Evolutionary conservation across 2,797 vertebrate genomes (phyloP).

Genomic region (Takifugu rubripes): DNA sequence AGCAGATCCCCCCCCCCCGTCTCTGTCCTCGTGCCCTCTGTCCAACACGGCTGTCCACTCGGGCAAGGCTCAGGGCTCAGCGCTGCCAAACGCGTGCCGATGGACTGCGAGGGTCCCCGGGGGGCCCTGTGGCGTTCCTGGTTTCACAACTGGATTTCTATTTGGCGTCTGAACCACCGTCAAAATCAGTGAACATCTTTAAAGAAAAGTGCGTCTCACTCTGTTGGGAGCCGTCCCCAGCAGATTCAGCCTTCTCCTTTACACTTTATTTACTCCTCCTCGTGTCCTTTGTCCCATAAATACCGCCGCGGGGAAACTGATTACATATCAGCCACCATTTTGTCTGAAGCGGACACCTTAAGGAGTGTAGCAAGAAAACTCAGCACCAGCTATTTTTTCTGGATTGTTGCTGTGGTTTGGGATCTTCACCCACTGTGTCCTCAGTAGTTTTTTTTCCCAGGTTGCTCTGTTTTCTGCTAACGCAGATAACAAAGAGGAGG

Average conservation of each 20-base stretch:
- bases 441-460: too few species aligned
- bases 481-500: too few species aligned
- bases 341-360: not conserved
- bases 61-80: slow-evolving; percentile 38
- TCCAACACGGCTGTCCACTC: slow-evolving; percentile 22
- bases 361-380: not conserved
- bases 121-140: slow-evolving; percentile 16
- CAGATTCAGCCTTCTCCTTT: too few species aligned
- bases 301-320: not conserved
- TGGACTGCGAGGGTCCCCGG: slow-evolving; percentile 14
- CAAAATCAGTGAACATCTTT: not conserved
- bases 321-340: slow-evolving; percentile 7
- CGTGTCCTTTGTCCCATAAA: not conserved
- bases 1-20: slow-evolving; percentile 15
- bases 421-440: too few species aligned
- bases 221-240: not conserved
- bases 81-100: slow-evolving; percentile 14
- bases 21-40: slow-evolving; percentile 30
- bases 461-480: too few species aligned
- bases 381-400: too few species aligned
- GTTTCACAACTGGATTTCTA: not conserved
- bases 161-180: not conserved
- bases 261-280: not conserved
- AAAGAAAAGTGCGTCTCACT: not conserved
- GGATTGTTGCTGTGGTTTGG: too few species aligned